A percentile compares a stretch with the other conserved stretches of the same genome.
Conservation (phyloP, 2,888 invertebrate species). For the Monopis laevigella region DNA sequence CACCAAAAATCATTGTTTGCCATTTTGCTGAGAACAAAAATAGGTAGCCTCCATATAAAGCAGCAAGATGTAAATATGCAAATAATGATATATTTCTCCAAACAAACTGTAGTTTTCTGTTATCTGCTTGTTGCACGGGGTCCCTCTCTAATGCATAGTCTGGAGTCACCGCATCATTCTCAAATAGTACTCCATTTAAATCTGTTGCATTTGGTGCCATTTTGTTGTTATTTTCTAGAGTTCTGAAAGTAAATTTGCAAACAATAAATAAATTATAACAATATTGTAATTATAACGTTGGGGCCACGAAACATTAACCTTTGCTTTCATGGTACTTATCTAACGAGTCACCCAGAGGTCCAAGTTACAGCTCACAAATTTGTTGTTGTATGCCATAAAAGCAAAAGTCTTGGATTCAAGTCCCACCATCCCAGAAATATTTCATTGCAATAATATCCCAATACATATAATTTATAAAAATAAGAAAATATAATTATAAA, state of each 20-base stretch:
- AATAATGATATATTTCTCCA: conserved; percentile 88
- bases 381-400: too few species aligned
- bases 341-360: too few species aligned
- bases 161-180: conserved; percentile 52
- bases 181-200: conserved; percentile 55
- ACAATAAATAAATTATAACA: conserved; percentile 12
- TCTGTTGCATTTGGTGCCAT: conserved; percentile 58
- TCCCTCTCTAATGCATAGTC: conserved; percentile 44
- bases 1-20: conserved; percentile 76
- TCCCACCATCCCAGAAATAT: too few species aligned
- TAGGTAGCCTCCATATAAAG: conserved; percentile 79
- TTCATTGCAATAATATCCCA: too few species aligned
- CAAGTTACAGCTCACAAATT: too few species aligned
- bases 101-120: conserved; percentile 70
- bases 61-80: conserved; percentile 77
- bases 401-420: too few species aligned
- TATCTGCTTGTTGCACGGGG: conserved; percentile 62
- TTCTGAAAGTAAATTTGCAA: conserved; percentile 22
- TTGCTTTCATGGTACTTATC: too few species aligned
- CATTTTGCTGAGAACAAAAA: conserved; percentile 78
- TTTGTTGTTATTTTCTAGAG: conserved; percentile 21
- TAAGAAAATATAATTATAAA: too few species aligned
- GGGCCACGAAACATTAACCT: too few species aligned
- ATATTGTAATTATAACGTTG: too few species aligned
- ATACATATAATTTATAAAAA: too few species aligned